A percentile compares a stretch with the other conserved stretches of the same genome.
These are phyloP conservation scores for Ridgeia piscesae DNA, from an alignment of 1,140 invertebrate genomes.

Conservation along the genomic window DNA sequence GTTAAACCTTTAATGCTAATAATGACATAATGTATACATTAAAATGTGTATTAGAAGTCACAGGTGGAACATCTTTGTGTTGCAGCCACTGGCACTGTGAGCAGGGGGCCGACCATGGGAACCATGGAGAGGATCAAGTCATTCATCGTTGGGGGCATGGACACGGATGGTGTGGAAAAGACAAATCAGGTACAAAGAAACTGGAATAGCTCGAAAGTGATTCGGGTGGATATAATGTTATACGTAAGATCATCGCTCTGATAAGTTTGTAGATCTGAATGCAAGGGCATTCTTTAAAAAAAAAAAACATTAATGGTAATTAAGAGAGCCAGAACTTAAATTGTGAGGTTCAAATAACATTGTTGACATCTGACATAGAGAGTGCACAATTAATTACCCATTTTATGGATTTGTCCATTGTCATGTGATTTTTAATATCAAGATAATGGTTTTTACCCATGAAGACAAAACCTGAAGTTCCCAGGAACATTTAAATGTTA, in stretches of 20 bases:
- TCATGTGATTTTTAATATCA: too few relatives aligned
- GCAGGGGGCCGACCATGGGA: slow-evolving; percentile 7
- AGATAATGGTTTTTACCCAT: too few relatives aligned
- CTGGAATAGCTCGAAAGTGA: slow-evolving; percentile 37
- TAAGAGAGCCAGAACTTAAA: too few relatives aligned
- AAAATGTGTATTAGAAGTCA: too few relatives aligned
- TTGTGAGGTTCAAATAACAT: neutral
- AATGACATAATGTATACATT: too few relatives aligned
- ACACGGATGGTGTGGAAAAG: neutral
- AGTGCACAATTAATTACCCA: slow-evolving; percentile 28
- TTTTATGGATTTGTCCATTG: too few relatives aligned
- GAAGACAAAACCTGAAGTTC: too few relatives aligned
- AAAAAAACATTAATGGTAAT: neutral
- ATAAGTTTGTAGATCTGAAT: neutral
- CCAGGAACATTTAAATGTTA: too few relatives aligned
- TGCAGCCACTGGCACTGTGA: neutral
- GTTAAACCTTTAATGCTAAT: too few relatives aligned
- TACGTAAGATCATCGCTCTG: slow-evolving; percentile 54
- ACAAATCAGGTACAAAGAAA: neutral
- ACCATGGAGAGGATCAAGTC: slow-evolving; percentile 18
- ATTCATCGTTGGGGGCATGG: neutral
- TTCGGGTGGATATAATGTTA: slow-evolving; percentile 54
- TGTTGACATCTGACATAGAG: neutral
- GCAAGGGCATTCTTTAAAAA: neutral
- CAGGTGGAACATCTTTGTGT: neutral